Evolutionary conservation across 2,888 invertebrate species (phyloP).

Genomic region (Ischnura elegans): DNA sequence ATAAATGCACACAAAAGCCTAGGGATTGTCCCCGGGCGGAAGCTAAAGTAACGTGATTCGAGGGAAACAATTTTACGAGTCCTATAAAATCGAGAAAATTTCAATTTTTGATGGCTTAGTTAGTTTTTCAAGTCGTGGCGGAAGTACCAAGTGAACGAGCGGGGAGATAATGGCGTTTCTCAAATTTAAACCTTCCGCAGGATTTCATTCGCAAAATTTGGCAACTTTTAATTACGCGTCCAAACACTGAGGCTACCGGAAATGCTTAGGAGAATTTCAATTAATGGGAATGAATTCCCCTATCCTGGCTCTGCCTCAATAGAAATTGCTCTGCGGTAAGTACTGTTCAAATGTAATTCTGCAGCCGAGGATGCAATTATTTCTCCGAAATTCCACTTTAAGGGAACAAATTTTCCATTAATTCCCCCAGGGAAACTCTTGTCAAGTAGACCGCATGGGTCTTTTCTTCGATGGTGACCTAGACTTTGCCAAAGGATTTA

Average conservation of each 20-base stretch:
- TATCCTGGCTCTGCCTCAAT: not conserved
- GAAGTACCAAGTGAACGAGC: not conserved
- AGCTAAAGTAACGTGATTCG: not conserved
- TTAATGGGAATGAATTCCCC: not conserved
- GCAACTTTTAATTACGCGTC: conserved; percentile 1
- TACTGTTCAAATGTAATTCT: not conserved
- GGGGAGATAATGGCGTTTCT: not conserved
- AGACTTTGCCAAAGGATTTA: not conserved
- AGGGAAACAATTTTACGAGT: not conserved
- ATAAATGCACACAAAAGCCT: too few species aligned
- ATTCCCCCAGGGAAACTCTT: not conserved
- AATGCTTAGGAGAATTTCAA: not conserved
- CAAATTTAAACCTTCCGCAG: not conserved
- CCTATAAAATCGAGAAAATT: not conserved
- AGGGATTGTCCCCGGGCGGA: not conserved
- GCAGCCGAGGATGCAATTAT: conserved; percentile 3
- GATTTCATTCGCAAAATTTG: not conserved
- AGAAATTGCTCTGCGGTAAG: not conserved
- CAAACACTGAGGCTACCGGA: not conserved
- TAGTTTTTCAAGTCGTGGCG: not conserved
- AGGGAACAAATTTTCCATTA: conserved; percentile 14
- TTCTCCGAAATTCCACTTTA: conserved; percentile 12
- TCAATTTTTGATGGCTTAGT: not conserved
- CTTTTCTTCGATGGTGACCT: not conserved
- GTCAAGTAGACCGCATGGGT: not conserved